phyloP scores from a whole-genome alignment of 2,797 vertebrate species.

The Eupleurogrammus muticus region DNA sequence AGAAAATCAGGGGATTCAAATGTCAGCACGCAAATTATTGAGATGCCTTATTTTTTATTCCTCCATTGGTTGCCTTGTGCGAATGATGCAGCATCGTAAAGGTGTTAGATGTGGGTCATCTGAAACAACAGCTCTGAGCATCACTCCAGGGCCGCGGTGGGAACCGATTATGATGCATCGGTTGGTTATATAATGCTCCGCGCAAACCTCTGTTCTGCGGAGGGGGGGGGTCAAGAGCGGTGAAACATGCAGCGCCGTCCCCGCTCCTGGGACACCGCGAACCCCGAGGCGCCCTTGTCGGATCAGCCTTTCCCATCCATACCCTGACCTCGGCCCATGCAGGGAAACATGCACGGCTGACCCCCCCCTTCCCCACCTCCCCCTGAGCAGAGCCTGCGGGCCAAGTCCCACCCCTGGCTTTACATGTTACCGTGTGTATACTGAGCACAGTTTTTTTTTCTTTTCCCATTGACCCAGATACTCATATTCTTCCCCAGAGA shows the following conservation, averaged over 20 bases:
- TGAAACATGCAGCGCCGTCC: conserved; percentile 47
- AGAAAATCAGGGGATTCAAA: background rate
- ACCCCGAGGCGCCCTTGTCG: conserved; percentile 59
- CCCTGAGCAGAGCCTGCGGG: conserved; percentile 40
- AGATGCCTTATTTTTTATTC: background rate
- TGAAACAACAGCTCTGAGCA: conserved; percentile 1
- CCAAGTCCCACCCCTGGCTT: conserved; percentile 54
- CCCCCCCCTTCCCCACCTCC: conserved; percentile 24
- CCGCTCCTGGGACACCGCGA: conserved; percentile 42
- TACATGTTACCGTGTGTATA: conserved; percentile 56
- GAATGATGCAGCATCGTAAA: conserved; percentile 3
- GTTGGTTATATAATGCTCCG: conserved; percentile 52
- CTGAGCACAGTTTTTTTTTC: conserved; percentile 49
- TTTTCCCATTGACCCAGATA: conserved; percentile 77
- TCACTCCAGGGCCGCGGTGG: conserved; percentile 8
- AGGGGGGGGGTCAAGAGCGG: conserved; percentile 52
- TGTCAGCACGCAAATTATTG: background rate
- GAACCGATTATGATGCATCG: conserved; percentile 32
- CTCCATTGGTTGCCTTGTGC: background rate
- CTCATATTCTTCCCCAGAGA: conserved; percentile 74
- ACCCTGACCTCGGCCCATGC: conserved; percentile 49
- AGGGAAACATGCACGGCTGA: conserved; percentile 62
- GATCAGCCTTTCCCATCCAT: conserved; percentile 66
- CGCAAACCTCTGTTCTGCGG: conserved; percentile 14
- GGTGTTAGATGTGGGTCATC: conserved; percentile 10